Evolutionary conservation across 1,140 invertebrate genomes (phyloP).

Genomic region (Drosophila miranda): DNA sequence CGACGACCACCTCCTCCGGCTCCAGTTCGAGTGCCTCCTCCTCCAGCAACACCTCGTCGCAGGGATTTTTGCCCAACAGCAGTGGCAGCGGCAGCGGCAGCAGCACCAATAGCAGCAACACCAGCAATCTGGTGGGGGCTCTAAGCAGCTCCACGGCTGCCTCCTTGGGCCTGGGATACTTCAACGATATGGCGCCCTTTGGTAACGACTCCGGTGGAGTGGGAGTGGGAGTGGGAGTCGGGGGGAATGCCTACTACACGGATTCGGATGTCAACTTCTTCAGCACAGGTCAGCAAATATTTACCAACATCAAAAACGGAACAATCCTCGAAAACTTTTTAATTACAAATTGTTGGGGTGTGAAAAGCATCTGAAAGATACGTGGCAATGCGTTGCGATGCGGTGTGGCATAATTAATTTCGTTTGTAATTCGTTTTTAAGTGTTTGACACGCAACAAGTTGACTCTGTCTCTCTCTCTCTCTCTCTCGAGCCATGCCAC

Average conservation of each 20-base stretch:
- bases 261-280: constrained; percentile 81
- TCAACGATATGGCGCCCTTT: constrained; percentile 74
- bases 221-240: too few species aligned
- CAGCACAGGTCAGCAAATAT: constrained; percentile 72
- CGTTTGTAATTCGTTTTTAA: constrained; percentile 67
- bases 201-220: constrained; percentile 34
- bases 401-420: constrained; percentile 69
- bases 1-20: constrained; percentile 69
- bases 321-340: constrained; percentile 32
- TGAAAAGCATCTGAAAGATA: constrained; percentile 60
- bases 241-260: constrained; percentile 73
- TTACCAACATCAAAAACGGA: constrained; percentile 69
- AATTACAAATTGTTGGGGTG: constrained; percentile 69
- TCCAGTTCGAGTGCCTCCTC: constrained; percentile 63
- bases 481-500: constrained; percentile 3
- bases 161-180: constrained; percentile 73
- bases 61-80: constrained; percentile 40
- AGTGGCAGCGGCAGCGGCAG: neutral
- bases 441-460: constrained; percentile 75
- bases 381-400: neutral
- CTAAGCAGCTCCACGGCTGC: constrained; percentile 70
- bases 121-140: constrained; percentile 54
- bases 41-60: constrained; percentile 54
- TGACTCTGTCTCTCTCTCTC: neutral
- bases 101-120: constrained; percentile 19